Conservation (phyloP, 2,888 invertebrate genomes). For the Eurytoma californica region DNA sequence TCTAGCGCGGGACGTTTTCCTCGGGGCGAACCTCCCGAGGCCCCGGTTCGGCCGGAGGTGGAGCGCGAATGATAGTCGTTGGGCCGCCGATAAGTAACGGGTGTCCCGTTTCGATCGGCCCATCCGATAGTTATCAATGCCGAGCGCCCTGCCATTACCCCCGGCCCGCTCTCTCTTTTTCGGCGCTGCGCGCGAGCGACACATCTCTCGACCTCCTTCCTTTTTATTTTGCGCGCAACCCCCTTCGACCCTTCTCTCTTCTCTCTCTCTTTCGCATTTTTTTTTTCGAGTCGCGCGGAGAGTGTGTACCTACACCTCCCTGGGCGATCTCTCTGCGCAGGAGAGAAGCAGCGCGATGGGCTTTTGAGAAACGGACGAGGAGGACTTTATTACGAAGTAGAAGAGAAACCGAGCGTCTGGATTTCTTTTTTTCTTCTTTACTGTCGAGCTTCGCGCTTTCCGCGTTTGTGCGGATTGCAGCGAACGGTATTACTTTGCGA, state of each 20-base stretch:
- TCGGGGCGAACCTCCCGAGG: background rate
- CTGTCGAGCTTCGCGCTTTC: background rate
- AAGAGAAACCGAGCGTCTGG: background rate
- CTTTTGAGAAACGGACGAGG: constrained; percentile 13
- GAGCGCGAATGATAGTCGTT: constrained; percentile 67
- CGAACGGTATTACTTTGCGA: too few relatives aligned
- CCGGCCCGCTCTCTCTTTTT: constrained; percentile 21
- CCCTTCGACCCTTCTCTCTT: constrained; percentile 25
- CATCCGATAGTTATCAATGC: constrained; percentile 70
- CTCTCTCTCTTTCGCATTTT: background rate
- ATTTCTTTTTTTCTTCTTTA: background rate
- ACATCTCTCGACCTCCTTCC: too few relatives aligned
- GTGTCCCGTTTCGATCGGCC: constrained; percentile 70
- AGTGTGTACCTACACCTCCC: constrained; percentile 4
- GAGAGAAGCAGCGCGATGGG: background rate
- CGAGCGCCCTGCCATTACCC: constrained; percentile 67
- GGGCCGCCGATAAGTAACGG: constrained; percentile 67
- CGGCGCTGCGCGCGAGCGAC: background rate
- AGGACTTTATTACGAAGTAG: constrained; percentile 20
- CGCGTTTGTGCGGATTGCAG: too few relatives aligned
- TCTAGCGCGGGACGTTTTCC: background rate
- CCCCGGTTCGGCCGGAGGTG: background rate
- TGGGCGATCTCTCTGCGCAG: background rate
- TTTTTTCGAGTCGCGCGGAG: background rate
- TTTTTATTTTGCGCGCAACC: too few relatives aligned